Evolutionary conservation across 1,140 invertebrate genomes (phyloP), one percentile per base, ranked within the genome.

Genomic region (Zaprionus africanus): DNA sequence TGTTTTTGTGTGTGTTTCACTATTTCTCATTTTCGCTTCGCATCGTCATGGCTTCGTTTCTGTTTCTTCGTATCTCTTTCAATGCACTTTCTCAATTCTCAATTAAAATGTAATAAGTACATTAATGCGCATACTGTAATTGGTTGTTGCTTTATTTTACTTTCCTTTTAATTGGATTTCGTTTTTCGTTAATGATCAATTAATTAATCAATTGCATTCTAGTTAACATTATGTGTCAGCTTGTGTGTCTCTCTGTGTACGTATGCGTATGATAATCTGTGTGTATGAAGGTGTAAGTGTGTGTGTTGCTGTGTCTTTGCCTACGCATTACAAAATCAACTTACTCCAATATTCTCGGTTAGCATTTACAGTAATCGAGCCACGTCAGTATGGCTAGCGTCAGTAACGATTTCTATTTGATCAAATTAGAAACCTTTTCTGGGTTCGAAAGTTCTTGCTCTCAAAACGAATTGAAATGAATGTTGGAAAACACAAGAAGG

Each of bases 401-500:
- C 51, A 53, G 28, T 76, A 64, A 17, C 31, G 53, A 70, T 76
- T 70, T 64, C 34, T 19, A 28, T 64, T 71, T 60, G 68, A 71
- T 64, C 54, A 76, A 76, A 54, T 71, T 13, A 76, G 73, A 76
- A 76, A 76, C 73, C 73, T 69, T 74, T 75, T 70, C 38, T 54
- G 46, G 38, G 34, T 58, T 49, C 53, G 28, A 56, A 41, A 56
- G 59, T 62, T 54, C 19, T 54, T 41, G 56, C 26, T 31, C 54
- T 56, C 54, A 38, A 66, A 54, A 46, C n/a, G 15, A 46, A 38
- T 41, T 11, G 9, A 69, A 74, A 60, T n/a, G 0, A 56, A 57
- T 60, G 12, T 24, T 66, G 17, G n/a, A 66, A 34, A 58, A 36
- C 46, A 7, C 0, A 67, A 26, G 26, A 67, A 62, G 28, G 65